A percentile compares a stretch with the other conserved stretches of the same genome.
Evolutionary conservation across 2,113 vertebrate genomes (phyloP).

Genomic region (Sigmodon hispidus): DNA sequence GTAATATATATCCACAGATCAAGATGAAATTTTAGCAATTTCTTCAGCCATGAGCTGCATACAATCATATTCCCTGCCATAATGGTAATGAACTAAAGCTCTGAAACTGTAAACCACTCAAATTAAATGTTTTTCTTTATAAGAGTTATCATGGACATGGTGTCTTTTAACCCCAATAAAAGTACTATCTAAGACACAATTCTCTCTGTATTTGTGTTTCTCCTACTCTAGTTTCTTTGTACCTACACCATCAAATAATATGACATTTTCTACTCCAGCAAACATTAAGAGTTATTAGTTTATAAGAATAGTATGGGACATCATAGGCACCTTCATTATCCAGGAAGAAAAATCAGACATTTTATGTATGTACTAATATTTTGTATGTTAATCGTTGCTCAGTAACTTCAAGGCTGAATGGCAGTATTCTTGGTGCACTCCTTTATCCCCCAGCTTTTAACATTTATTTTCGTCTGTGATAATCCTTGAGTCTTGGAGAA

Average conservation of each 20-base stretch:
- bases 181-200: neutral
- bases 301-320: neutral
- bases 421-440: no score
- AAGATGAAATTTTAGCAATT: neutral
- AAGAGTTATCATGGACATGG: neutral
- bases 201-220: neutral
- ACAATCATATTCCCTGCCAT: neutral
- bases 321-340: neutral
- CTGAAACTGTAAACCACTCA: neutral
- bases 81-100: neutral
- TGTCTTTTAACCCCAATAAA: neutral
- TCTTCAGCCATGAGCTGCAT: neutral
- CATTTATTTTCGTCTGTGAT: neutral
- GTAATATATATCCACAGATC: no score
- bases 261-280: neutral
- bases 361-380: neutral
- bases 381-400: neutral
- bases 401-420: neutral
- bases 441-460: neutral
- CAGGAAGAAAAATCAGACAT: no score
- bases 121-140: neutral
- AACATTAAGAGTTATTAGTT: neutral
- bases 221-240: neutral
- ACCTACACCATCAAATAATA: neutral
- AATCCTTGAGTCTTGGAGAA: neutral